phyloP scores from a whole-genome alignment of 2,888 invertebrate genomes.

The Abrostola tripartita region DNA sequence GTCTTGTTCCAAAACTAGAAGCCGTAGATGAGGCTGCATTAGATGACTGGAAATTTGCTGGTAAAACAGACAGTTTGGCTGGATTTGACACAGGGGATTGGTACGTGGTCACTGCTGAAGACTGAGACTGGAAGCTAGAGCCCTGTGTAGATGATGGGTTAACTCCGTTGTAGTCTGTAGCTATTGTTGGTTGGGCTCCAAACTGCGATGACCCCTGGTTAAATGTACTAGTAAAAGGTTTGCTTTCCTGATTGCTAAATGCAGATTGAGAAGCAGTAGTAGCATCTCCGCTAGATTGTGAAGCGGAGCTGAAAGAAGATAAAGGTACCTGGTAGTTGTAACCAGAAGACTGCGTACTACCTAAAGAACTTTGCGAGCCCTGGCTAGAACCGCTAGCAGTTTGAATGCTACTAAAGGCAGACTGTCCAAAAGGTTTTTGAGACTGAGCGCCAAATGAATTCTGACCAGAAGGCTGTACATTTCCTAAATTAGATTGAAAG shows the following conservation, averaged over 20 bases:
- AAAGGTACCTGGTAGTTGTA: conserved; percentile 39
- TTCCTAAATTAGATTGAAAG: conserved; percentile 35
- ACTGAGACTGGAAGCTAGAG: conserved; percentile 18
- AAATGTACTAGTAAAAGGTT: too few species aligned
- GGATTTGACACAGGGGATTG: conserved; percentile 8
- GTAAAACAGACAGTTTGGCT: too few species aligned
- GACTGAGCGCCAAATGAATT: conserved; percentile 35
- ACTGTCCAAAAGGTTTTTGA: conserved; percentile 21
- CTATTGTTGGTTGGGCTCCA: conserved; percentile 17
- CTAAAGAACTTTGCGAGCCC: conserved; percentile 4
- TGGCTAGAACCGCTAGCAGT: conserved; percentile 9
- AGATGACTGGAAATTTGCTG: too few species aligned
- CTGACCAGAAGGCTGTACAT: conserved; percentile 25
- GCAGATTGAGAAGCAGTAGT: conserved; percentile 18
- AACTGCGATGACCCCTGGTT: too few species aligned
- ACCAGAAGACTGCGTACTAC: conserved; percentile 1
- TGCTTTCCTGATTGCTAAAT: conserved; percentile 23
- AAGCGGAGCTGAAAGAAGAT: conserved; percentile 10
- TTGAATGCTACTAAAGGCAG: conserved; percentile 23
- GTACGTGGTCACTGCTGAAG: conserved; percentile 14
- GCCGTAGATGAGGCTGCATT: too few species aligned
- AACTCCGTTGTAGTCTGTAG: conserved; percentile 6
- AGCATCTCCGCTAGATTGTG: conserved; percentile 11
- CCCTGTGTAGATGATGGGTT: conserved; percentile 10
- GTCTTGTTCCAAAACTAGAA: neutral